These are phyloP conservation scores for Rhopalosiphum nymphaeae DNA, from an alignment of 2,888 invertebrate genomes.

Conservation along the genomic window DNA sequence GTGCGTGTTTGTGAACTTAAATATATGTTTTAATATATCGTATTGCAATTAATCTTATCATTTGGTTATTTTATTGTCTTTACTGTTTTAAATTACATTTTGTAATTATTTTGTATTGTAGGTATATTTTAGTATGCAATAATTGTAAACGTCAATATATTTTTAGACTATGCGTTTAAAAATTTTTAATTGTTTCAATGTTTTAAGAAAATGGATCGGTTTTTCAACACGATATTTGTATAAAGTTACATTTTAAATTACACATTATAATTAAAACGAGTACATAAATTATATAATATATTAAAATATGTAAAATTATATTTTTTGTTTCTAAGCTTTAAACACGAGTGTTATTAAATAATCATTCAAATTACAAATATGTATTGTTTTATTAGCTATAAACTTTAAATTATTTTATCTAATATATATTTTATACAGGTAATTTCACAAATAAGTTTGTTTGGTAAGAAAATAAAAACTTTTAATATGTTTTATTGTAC, in stretches of 20 bases:
- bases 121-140: not conserved
- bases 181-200: not conserved
- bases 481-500: not conserved
- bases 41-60: not conserved
- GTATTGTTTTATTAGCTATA: not conserved
- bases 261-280: not conserved
- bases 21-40: not conserved
- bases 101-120: not conserved
- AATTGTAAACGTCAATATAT: not conserved
- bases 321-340: not conserved
- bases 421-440: not conserved
- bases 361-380: not conserved
- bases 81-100: not conserved
- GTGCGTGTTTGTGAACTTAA: not conserved
- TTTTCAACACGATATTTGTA: not conserved
- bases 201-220: not conserved
- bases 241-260: not conserved
- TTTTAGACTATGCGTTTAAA: not conserved
- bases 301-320: not conserved
- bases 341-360: not conserved
- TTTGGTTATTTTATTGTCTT: not conserved
- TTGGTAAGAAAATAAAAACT: not conserved
- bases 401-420: not conserved
- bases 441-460: not conserved
- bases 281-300: not conserved